Conservation (phyloP, 2,113 vertebrate genomes). For the Polyodon spathula region DNA sequence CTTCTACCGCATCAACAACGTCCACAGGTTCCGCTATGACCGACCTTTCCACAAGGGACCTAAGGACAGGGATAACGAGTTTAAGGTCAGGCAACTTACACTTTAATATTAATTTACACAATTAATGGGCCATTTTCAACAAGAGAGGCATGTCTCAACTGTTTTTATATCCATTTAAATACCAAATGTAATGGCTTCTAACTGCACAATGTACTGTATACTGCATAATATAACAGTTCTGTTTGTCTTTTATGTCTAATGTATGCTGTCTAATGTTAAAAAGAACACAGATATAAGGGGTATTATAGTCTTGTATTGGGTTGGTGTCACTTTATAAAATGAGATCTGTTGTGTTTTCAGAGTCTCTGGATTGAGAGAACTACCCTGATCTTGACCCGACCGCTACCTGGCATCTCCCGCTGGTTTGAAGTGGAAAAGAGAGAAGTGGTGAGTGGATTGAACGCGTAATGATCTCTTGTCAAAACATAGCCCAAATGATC, state of each 20-base stretch:
- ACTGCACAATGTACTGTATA: too few relatives aligned
- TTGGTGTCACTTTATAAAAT: too few relatives aligned
- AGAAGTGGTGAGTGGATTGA: conserved; percentile 77
- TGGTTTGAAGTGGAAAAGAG: conserved; percentile 97
- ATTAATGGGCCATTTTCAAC: too few relatives aligned
- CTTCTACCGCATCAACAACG: conserved; percentile 96
- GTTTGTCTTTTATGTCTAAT: too few relatives aligned
- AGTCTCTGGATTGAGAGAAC: conserved; percentile 97
- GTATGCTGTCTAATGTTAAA: too few relatives aligned
- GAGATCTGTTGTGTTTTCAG: conserved; percentile 43
- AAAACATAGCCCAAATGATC: not conserved
- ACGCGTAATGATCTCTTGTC: not conserved
- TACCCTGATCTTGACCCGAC: conserved; percentile 87
- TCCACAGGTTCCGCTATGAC: conserved; percentile 92
- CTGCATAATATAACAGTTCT: too few relatives aligned
- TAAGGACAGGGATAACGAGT: conserved; percentile 96
- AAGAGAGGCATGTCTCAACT: too few relatives aligned
- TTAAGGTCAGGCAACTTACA: conserved; percentile 65
- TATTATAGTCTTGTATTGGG: too few relatives aligned
- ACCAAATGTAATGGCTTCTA: too few relatives aligned
- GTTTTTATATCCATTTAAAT: too few relatives aligned
- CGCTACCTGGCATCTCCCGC: conserved; percentile 90
- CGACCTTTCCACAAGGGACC: conserved; percentile 94
- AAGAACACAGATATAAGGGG: too few relatives aligned
- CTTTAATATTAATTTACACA: too few relatives aligned